phyloP scores from a whole-genome alignment of 2,797 vertebrate species.

The Microcaecilia unicolor region DNA sequence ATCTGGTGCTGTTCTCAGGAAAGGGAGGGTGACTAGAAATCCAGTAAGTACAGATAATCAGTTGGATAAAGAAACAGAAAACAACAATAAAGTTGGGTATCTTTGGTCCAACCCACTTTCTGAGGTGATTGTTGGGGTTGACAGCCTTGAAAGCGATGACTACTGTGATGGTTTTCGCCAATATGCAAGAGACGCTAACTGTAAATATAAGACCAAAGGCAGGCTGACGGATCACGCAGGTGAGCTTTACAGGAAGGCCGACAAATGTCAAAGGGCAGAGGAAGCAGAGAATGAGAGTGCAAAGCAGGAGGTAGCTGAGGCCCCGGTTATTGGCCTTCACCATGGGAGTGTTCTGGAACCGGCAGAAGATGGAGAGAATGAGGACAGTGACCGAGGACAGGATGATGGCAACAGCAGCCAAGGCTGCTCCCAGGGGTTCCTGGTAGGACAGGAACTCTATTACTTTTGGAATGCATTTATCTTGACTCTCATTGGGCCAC shows the following conservation, averaged over 20 bases:
- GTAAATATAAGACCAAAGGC: constrained; percentile 2
- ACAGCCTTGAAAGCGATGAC: constrained; percentile 19
- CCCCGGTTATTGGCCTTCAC: constrained; percentile 6
- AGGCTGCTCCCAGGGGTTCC: constrained; percentile 1
- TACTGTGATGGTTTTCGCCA: constrained; percentile 23
- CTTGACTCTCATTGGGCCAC: neutral
- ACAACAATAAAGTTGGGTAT: neutral
- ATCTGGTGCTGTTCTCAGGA: neutral
- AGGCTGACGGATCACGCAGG: neutral
- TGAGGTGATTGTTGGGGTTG: neutral
- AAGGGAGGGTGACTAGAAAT: neutral
- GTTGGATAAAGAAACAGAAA: neutral
- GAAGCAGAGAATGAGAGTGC: constrained; percentile 3
- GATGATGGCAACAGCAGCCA: neutral
- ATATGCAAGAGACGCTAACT: constrained; percentile 6
- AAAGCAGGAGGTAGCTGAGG: constrained; percentile 4
- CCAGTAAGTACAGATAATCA: constrained; percentile 3
- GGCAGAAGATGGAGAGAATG: neutral
- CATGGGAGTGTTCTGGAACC: neutral
- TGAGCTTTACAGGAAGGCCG: neutral
- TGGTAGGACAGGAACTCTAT: neutral
- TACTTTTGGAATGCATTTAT: neutral
- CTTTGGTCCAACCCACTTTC: constrained; percentile 1
- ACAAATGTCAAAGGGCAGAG: constrained; percentile 5
- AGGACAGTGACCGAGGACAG: neutral